Evolutionary conservation across 2,113 vertebrate species (phyloP).

Genomic region (Neotoma lepida): DNA sequence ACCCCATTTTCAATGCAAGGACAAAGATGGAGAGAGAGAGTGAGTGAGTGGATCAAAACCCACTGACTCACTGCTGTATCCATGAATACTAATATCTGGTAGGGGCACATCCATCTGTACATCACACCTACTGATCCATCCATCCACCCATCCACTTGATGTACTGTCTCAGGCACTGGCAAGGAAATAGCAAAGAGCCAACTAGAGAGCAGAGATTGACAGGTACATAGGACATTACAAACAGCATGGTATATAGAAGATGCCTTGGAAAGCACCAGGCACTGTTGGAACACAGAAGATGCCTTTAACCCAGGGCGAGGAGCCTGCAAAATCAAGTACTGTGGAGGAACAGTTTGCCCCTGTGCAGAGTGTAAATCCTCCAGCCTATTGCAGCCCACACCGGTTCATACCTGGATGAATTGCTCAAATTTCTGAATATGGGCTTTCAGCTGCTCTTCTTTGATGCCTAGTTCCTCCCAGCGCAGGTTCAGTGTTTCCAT

Average conservation of each 20-base stretch:
- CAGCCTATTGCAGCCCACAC: background rate
- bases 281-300: background rate
- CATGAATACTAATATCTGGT: background rate
- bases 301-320: background rate
- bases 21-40: background rate
- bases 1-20: background rate
- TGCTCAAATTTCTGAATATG: conserved; percentile 79
- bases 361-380: fast-evolving
- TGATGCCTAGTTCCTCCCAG: conserved; percentile 76
- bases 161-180: background rate
- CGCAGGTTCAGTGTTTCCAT: conserved; percentile 80
- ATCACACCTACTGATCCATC: background rate
- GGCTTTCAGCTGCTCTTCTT: conserved; percentile 80
- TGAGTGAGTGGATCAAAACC: background rate
- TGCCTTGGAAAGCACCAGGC: background rate
- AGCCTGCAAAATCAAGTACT: background rate
- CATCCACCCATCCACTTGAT: background rate
- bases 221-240: background rate
- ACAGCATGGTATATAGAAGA: background rate
- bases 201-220: background rate
- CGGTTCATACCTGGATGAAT: conserved; percentile 85
- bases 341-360: fast-evolving
- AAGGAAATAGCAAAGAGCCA: background rate
- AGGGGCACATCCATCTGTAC: background rate
- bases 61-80: background rate